Evolutionary conservation across 2,113 vertebrate species (phyloP).

Genomic region (Lampris megalopsis): DNA sequence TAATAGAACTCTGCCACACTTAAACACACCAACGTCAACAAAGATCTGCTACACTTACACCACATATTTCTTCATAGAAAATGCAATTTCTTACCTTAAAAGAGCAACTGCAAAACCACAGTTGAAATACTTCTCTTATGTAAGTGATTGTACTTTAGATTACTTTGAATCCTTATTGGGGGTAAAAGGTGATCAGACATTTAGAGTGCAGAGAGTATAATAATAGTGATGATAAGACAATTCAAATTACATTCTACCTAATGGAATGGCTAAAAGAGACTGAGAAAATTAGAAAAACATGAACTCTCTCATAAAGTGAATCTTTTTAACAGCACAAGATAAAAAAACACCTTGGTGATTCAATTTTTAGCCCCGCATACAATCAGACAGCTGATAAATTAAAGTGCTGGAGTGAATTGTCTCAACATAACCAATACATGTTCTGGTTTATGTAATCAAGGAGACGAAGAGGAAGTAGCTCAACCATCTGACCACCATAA

Average conservation of each 20-base stretch:
- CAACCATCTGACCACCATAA: too few species aligned
- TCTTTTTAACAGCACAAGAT: slow-evolving; percentile 47
- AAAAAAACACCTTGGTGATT: slow-evolving; percentile 39
- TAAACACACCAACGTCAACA: too few species aligned
- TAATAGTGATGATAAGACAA: slow-evolving; percentile 46
- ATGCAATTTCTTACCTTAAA: too few species aligned
- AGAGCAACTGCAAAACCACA: too few species aligned
- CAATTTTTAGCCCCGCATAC: slow-evolving; percentile 34
- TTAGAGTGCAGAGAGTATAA: slow-evolving; percentile 48
- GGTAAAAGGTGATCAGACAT: slow-evolving; percentile 25
- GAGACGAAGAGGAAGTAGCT: not conserved
- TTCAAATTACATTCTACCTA: slow-evolving; percentile 34
- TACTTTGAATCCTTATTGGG: slow-evolving; percentile 25
- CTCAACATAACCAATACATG: slow-evolving; percentile 25
- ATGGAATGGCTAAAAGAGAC: slow-evolving; percentile 31
- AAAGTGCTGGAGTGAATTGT: slow-evolving; percentile 17
- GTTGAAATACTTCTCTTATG: not conserved
- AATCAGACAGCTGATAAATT: slow-evolving; percentile 27
- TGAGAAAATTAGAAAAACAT: slow-evolving; percentile 53
- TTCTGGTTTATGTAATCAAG: slow-evolving; percentile 33
- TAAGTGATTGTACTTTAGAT: slow-evolving; percentile 35
- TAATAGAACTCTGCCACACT: too few species aligned
- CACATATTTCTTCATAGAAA: too few species aligned
- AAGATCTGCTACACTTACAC: too few species aligned
- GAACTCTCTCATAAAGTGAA: slow-evolving; percentile 41